Conservation (phyloP, 2,797 vertebrate genomes). For the Lophura swinhoii region DNA sequence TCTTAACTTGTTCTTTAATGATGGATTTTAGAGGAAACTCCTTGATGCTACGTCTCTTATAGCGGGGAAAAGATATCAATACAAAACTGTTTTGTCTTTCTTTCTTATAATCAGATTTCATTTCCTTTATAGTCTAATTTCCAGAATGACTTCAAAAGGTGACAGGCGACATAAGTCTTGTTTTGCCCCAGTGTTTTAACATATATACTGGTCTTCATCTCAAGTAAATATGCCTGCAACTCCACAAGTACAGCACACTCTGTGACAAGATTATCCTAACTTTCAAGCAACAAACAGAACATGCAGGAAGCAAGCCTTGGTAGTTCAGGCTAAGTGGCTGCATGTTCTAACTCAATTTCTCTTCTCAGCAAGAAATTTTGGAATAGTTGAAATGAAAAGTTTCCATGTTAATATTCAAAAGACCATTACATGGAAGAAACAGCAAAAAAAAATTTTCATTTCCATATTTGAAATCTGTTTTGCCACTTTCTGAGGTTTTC, state of each 20-base stretch:
- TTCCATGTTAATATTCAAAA: not conserved
- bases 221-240: not conserved
- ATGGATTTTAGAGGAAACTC: not conserved
- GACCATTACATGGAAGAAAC: not conserved
- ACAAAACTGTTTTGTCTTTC: not conserved
- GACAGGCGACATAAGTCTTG: not conserved
- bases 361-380: not conserved
- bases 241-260: not conserved
- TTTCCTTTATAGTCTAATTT: not conserved
- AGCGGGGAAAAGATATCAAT: not conserved
- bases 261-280: not conserved
- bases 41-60: not conserved
- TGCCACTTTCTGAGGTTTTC: not conserved
- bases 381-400: not conserved
- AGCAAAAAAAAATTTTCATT: not conserved
- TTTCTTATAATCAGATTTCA: not conserved
- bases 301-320: not conserved
- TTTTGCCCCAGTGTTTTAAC: not conserved
- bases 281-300: not conserved
- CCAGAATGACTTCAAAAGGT: not conserved
- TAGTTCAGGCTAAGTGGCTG: not conserved
- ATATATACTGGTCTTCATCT: not conserved
- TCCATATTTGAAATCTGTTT: not conserved
- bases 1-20: not conserved
- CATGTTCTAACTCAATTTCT: not conserved